phyloP scores from a whole-genome alignment of 2,797 vertebrate species.

The Gallinago stenura region DNA sequence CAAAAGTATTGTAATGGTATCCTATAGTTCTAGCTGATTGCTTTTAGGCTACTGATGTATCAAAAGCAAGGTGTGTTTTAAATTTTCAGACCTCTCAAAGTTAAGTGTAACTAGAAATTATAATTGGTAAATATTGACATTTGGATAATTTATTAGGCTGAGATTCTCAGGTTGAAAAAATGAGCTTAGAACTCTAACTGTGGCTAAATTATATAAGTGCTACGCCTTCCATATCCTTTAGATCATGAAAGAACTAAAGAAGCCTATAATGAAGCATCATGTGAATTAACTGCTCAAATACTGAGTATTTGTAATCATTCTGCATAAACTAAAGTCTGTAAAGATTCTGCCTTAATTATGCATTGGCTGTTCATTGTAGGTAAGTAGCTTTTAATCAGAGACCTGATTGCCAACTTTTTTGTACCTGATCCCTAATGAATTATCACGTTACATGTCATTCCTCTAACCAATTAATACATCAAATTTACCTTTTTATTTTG shows the following conservation, averaged over 20 bases:
- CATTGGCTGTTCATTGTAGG: background rate
- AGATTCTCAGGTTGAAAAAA: background rate
- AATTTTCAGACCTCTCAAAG: background rate
- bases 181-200: background rate
- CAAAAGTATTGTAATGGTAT: background rate
- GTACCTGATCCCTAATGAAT: background rate
- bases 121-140: background rate
- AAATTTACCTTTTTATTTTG: background rate
- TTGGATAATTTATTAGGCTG: background rate
- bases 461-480: background rate
- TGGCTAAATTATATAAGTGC: background rate
- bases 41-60: background rate
- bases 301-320: background rate
- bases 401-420: background rate
- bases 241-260: background rate
- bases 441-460: background rate
- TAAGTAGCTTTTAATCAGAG: slow-evolving; percentile 16
- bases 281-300: background rate
- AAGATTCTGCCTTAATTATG: background rate
- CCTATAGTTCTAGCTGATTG: background rate
- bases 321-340: background rate
- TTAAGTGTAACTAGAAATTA: background rate
- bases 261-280: background rate
- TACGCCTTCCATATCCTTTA: background rate
- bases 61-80: background rate